Conservation (phyloP, 2,113 vertebrate species). For the Callaeas wilsoni region DNA sequence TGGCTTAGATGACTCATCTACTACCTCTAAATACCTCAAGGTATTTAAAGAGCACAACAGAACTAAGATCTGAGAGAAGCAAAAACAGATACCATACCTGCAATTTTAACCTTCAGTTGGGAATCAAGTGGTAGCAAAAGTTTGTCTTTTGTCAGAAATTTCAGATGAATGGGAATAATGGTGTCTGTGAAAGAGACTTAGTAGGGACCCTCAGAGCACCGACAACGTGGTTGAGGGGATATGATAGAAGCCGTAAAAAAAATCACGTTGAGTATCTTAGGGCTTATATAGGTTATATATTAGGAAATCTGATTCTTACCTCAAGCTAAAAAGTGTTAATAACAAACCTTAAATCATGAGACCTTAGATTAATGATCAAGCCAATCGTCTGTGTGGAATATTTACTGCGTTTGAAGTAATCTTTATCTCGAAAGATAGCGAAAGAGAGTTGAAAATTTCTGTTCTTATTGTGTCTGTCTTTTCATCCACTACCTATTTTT, state of each 20-base stretch:
- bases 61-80: background rate
- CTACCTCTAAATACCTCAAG: background rate
- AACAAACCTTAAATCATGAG: background rate
- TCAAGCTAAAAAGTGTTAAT: background rate
- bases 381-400: background rate
- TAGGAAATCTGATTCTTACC: background rate
- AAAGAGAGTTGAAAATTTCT: background rate
- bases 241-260: background rate
- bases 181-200: background rate
- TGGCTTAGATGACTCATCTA: background rate
- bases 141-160: background rate
- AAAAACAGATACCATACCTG: background rate
- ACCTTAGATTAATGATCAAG: background rate
- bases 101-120: background rate
- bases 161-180: background rate
- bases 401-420: background rate
- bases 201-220: background rate
- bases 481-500: background rate
- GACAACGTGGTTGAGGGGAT: background rate
- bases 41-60: background rate
- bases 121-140: background rate
- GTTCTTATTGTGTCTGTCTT: background rate
- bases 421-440: background rate
- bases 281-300: background rate
- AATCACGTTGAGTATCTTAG: background rate